Conservation (phyloP, 2,797 vertebrate species). For the Neosilurus hyrtlii region DNA sequence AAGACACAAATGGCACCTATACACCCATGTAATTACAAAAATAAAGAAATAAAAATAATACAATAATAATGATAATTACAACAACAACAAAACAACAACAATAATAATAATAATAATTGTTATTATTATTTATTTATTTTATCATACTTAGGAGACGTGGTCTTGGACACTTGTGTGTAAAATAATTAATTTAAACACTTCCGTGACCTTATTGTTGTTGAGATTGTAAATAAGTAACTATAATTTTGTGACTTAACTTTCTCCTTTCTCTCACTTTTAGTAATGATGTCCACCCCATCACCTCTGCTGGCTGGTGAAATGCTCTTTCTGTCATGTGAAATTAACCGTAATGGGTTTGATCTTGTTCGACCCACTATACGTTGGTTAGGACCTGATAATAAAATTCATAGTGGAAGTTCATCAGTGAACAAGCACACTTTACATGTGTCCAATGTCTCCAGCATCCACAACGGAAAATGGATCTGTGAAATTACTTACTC, state of each 20-base stretch:
- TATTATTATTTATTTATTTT: too few species aligned
- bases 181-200: neutral
- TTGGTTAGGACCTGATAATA: neutral
- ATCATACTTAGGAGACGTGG: too few species aligned
- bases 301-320: neutral
- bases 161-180: neutral
- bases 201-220: neutral
- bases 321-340: neutral
- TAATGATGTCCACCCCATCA: neutral
- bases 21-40: neutral
- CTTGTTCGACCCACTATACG: accelerated
- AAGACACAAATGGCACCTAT: too few species aligned
- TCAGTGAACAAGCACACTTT: neutral
- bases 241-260: neutral
- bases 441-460: accelerated
- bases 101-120: too few species aligned
- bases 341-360: neutral
- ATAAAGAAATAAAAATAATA: neutral
- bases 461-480: slow-evolving; percentile 4
- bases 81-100: too few species aligned
- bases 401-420: accelerated
- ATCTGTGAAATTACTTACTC: neutral
- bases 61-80: too few species aligned
- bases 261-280: neutral
- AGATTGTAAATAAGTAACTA: neutral